A percentile compares a stretch with the other conserved stretches of the same genome.
Conservation (phyloP, 2,888 invertebrate genomes). For the Spisula subtruncata region DNA sequence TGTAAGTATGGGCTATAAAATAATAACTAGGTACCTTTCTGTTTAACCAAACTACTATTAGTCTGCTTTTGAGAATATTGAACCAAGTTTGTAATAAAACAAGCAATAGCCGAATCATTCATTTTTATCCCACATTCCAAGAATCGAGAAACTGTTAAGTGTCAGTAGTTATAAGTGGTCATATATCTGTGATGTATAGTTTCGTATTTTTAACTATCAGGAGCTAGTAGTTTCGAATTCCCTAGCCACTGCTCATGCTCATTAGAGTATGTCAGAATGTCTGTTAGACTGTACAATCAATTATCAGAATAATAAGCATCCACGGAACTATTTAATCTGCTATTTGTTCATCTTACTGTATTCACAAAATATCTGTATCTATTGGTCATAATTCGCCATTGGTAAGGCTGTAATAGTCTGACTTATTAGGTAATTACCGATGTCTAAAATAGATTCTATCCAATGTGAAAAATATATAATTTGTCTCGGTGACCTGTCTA, state of each 20-base stretch:
- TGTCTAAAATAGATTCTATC: neutral
- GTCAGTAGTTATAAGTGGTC: neutral
- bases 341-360: neutral
- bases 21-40: too few species aligned
- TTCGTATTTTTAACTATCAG: neutral
- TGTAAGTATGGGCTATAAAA: too few species aligned
- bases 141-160: too few species aligned
- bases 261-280: neutral
- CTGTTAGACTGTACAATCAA: neutral
- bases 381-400: constrained; percentile 12
- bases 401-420: neutral
- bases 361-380: neutral
- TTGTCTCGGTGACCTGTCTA: neutral
- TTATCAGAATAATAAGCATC: neutral
- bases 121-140: too few species aligned
- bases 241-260: neutral
- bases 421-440: neutral
- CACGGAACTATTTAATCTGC: neutral
- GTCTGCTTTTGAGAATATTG: too few species aligned
- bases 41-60: too few species aligned
- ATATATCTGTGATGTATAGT: neutral
- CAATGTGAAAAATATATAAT: neutral
- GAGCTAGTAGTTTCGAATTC: neutral
- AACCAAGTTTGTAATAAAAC: too few species aligned
- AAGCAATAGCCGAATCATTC: too few species aligned